Percentiles rank a stretch among this genome's conserved stretches.
phyloP scores from a whole-genome alignment of 92 coral and sea anemone species.

The Montipora capitata region DNA sequence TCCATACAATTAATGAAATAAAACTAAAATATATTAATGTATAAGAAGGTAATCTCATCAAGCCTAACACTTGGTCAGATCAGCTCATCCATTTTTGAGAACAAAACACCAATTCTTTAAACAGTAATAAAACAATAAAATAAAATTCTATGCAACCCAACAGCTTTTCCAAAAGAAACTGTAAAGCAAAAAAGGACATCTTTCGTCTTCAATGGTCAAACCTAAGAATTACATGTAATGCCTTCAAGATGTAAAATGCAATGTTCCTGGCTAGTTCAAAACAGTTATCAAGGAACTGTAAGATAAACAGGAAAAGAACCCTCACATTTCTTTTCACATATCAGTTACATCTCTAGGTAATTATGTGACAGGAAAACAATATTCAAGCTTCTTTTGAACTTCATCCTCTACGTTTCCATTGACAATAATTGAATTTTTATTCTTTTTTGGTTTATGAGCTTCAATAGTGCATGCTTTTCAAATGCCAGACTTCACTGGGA shows the following conservation, averaged over 20 bases:
- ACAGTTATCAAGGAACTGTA: not conserved
- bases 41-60: not conserved
- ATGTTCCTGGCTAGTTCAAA: not conserved
- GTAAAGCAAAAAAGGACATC: not conserved
- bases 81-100: not conserved
- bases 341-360: constrained; percentile 25
- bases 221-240: not conserved
- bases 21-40: not conserved
- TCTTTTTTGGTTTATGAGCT: too few species aligned
- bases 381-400: not conserved
- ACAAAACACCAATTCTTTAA: not conserved
- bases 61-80: not conserved
- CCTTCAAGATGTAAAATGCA: not conserved
- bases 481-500: too few species aligned
- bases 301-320: constrained; percentile 20
- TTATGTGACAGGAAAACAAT: constrained; percentile 16
- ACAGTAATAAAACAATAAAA: not conserved
- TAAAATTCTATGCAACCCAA: not conserved
- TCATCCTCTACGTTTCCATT: too few species aligned
- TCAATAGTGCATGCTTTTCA: too few species aligned
- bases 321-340: constrained; percentile 10
- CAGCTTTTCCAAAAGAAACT: too few species aligned
- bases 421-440: too few species aligned
- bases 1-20: too few species aligned
- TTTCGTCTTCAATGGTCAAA: not conserved